A percentile compares a stretch with the other conserved stretches of the same genome.
These are phyloP conservation scores for Nemopilema nomurai DNA, from an alignment of 30 jellyfish, hydroid and myxozoan species.

Conservation along the genomic window DNA sequence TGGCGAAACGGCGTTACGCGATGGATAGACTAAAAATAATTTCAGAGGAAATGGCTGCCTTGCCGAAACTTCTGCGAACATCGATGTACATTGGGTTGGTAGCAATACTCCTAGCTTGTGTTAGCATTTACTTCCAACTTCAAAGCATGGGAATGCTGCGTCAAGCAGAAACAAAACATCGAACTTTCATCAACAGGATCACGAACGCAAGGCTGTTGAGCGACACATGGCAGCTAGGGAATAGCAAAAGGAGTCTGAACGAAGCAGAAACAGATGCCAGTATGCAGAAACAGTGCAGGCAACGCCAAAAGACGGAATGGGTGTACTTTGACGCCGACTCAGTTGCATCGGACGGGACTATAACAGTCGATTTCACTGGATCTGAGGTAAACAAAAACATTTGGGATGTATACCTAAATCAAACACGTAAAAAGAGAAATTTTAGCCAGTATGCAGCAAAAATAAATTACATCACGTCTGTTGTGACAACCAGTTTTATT, in stretches of 20 bases:
- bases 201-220: conserved; percentile 9
- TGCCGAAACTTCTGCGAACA: conserved; percentile 31
- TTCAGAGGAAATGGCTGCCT: conserved; percentile 22
- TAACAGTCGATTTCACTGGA: conserved; percentile 47
- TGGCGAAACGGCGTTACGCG: conserved; percentile 53
- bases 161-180: conserved; percentile 43
- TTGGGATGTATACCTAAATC: too few relatives aligned
- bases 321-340: conserved; percentile 21
- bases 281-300: conserved; percentile 37
- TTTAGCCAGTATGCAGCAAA: background rate
- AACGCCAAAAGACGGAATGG: conserved; percentile 72
- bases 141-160: conserved; percentile 20
- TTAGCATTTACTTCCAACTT: conserved; percentile 36
- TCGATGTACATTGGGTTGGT: conserved; percentile 9
- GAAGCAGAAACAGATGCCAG: conserved; percentile 23
- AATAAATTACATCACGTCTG: background rate
- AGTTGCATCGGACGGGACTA: background rate
- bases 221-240: conserved; percentile 1
- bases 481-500: too few relatives aligned
- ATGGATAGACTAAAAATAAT: background rate
- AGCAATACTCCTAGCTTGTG: conserved; percentile 15
- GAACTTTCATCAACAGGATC: conserved; percentile 35
- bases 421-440: background rate
- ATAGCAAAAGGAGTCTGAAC: conserved; percentile 1
- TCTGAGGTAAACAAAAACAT: conserved; percentile 25